Evolutionary conservation across 2,888 invertebrate genomes (phyloP).

Genomic region (Noctua pronuba): DNA sequence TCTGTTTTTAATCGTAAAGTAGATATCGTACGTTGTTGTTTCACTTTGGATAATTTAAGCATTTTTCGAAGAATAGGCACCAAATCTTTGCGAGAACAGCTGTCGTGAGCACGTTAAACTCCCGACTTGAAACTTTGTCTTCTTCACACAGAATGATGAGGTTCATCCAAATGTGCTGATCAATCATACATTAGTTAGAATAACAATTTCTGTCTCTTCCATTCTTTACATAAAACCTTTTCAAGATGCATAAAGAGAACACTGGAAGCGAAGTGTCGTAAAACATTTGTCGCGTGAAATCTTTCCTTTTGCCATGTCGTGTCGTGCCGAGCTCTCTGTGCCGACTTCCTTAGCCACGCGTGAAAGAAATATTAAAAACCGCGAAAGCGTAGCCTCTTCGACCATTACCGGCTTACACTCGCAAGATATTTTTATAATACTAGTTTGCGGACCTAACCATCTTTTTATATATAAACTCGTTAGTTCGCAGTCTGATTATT

Average conservation of each 20-base stretch:
- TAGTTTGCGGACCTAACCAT: constrained; percentile 48
- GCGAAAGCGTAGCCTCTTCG: constrained; percentile 75
- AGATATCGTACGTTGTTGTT: background rate
- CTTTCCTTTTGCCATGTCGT: constrained; percentile 15
- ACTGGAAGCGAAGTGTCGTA: constrained; percentile 19
- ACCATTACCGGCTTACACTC: constrained; percentile 55
- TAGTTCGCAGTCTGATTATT: constrained; percentile 54
- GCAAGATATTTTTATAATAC: constrained; percentile 62
- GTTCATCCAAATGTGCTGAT: background rate
- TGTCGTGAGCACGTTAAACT: background rate
- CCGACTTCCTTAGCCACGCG: constrained; percentile 59
- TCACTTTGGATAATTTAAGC: background rate
- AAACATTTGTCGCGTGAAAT: constrained; percentile 31
- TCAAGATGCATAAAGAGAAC: constrained; percentile 3
- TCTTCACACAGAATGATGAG: background rate
- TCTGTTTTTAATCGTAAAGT: background rate
- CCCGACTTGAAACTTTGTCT: background rate
- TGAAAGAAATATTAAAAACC: constrained; percentile 73
- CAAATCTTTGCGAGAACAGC: no score
- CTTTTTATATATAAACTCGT: constrained; percentile 47
- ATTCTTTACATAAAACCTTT: constrained; percentile 13
- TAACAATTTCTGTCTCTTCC: background rate
- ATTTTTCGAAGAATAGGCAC: background rate
- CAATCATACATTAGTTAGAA: constrained; percentile 6
- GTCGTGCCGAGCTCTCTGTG: constrained; percentile 27